Percentiles rank a stretch among this genome's conserved stretches.
Evolutionary conservation across 2,113 vertebrate genomes (phyloP).

Genomic region (Polypterus senegalus): DNA sequence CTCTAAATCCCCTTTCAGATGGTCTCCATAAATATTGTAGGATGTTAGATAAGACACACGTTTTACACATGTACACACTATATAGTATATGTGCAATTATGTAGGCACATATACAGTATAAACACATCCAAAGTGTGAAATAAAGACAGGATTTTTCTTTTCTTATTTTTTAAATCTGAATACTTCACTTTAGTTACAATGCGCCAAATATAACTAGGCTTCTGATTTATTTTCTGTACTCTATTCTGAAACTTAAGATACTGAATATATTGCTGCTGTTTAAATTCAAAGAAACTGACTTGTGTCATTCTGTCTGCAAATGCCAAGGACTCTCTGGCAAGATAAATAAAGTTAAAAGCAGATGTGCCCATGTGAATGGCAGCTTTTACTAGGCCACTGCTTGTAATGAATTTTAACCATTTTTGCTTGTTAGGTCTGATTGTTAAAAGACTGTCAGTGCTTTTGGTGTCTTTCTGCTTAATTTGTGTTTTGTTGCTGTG

Average conservation of each 20-base stretch:
- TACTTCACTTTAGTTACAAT: not conserved
- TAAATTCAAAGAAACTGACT: not conserved
- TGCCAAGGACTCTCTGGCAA: conserved; percentile 1
- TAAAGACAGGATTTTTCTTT: too few relatives aligned
- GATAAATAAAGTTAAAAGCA: conserved; percentile 1
- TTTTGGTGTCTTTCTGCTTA: not conserved
- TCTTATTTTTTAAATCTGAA: too few relatives aligned
- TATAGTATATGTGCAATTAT: too few relatives aligned
- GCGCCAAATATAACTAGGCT: too few relatives aligned
- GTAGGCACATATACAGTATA: too few relatives aligned
- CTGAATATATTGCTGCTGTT: conserved; percentile 4
- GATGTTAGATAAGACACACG: too few relatives aligned
- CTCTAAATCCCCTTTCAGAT: too few relatives aligned
- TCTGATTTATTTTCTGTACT: not conserved
- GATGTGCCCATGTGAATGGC: not conserved
- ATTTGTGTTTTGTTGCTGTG: not conserved
- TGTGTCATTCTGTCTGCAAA: conserved; percentile 2
- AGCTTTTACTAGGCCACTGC: not conserved
- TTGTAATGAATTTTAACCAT: not conserved
- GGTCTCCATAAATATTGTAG: too few relatives aligned
- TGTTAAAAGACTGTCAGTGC: not conserved
- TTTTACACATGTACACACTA: too few relatives aligned
- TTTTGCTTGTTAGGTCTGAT: not conserved
- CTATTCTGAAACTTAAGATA: not conserved
- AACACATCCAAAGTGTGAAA: too few relatives aligned